Conservation (phyloP, 2,113 vertebrate genomes). For the Lycaon pictus region DNA sequence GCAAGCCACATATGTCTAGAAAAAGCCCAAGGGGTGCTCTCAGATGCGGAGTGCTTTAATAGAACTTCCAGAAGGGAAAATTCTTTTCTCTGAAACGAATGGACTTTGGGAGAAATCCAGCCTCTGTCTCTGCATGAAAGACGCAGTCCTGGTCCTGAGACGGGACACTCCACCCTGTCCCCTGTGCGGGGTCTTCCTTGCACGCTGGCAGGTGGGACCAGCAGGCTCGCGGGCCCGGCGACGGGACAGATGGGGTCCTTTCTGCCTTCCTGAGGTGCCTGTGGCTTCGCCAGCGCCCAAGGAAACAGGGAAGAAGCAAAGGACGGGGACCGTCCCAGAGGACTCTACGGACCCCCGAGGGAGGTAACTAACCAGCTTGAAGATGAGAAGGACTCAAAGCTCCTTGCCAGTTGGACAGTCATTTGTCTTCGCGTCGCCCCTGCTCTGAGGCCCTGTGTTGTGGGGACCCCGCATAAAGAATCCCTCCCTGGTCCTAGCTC, state of each 20-base stretch:
- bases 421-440: background rate
- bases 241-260: fast-evolving
- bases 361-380: background rate
- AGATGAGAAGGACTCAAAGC: background rate
- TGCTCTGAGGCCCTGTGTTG: no score
- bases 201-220: background rate
- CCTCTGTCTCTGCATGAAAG: background rate
- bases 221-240: fast-evolving
- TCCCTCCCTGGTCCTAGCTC: no score
- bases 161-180: fast-evolving
- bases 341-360: background rate
- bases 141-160: no score
- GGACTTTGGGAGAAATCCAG: background rate
- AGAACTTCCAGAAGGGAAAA: background rate
- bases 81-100: background rate
- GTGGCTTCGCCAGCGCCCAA: background rate
- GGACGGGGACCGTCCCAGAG: background rate
- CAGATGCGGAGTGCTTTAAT: background rate
- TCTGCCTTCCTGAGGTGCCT: background rate
- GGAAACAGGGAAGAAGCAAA: background rate
- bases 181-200: fast-evolving
- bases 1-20: background rate
- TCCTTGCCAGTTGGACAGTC: no score
- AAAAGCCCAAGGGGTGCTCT: background rate
- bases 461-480: fast-evolving